Percentiles rank a stretch among this genome's conserved stretches.
Conservation (phyloP, 2,797 vertebrate genomes). For the Rhincodon typus region DNA sequence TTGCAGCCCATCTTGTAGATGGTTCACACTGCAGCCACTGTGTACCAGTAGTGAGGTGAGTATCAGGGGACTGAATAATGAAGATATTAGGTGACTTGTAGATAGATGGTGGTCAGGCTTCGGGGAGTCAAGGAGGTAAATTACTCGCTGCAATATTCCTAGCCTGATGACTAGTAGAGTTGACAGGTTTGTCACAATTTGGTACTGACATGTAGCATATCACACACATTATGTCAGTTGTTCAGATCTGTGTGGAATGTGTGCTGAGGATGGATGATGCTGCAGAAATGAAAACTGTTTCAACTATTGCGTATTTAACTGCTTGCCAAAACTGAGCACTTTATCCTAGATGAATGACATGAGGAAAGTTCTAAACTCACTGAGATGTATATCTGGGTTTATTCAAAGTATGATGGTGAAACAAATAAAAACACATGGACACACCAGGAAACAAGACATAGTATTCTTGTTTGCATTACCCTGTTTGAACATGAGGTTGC, state of each 20-base stretch:
- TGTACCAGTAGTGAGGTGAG: too few species aligned
- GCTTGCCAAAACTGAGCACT: neutral
- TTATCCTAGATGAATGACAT: neutral
- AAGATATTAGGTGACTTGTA: too few species aligned
- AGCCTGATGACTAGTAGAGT: neutral
- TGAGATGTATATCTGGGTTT: neutral
- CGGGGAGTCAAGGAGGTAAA: too few species aligned
- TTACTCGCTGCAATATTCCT: neutral
- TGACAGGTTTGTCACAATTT: neutral
- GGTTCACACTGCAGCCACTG: too few species aligned
- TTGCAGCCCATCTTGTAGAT: too few species aligned
- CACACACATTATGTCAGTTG: neutral
- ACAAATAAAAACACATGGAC: neutral
- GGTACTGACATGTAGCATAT: neutral
- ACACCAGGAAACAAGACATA: too few species aligned
- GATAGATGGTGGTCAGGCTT: too few species aligned
- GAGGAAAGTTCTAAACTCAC: neutral
- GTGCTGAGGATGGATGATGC: neutral
- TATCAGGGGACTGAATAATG: too few species aligned
- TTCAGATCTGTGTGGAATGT: neutral
- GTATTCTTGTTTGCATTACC: neutral
- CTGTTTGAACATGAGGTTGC: neutral
- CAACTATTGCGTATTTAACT: neutral
- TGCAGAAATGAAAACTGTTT: neutral
- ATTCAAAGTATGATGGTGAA: neutral